Conservation (phyloP, 2,797 vertebrate genomes). For the Acrocephalus scirpaceus region DNA sequence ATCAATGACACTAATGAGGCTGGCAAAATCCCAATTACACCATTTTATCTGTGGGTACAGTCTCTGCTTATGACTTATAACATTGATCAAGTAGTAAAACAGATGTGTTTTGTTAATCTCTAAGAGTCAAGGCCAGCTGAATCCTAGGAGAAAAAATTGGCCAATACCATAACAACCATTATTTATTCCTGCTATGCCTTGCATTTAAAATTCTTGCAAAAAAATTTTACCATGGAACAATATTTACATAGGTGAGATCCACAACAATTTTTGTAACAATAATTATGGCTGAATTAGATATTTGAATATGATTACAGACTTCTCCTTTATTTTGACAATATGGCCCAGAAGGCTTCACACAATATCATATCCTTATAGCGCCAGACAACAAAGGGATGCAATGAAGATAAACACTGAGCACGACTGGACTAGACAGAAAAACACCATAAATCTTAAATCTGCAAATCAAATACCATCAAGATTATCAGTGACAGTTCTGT, state of each 20-base stretch:
- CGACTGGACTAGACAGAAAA: background rate
- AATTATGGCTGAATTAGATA: background rate
- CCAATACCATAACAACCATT: background rate
- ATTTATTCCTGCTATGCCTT: background rate
- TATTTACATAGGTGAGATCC: background rate
- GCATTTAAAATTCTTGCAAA: background rate
- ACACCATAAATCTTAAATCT: background rate
- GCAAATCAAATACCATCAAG: background rate
- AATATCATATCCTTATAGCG: background rate
- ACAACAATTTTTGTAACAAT: background rate
- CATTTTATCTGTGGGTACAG: background rate
- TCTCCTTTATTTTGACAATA: background rate
- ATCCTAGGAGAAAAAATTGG: background rate
- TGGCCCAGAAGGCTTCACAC: background rate
- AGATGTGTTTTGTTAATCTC: background rate
- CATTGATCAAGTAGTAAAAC: background rate
- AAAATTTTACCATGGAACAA: background rate
- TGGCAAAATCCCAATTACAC: background rate
- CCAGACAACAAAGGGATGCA: background rate
- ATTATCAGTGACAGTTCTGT: background rate
- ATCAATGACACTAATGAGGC: constrained; percentile 8
- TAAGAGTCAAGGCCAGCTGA: background rate
- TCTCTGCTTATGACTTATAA: background rate
- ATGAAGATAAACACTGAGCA: background rate
- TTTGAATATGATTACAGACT: background rate